phyloP scores from a whole-genome alignment of 2,797 vertebrate species.

The Scleropages formosus region DNA sequence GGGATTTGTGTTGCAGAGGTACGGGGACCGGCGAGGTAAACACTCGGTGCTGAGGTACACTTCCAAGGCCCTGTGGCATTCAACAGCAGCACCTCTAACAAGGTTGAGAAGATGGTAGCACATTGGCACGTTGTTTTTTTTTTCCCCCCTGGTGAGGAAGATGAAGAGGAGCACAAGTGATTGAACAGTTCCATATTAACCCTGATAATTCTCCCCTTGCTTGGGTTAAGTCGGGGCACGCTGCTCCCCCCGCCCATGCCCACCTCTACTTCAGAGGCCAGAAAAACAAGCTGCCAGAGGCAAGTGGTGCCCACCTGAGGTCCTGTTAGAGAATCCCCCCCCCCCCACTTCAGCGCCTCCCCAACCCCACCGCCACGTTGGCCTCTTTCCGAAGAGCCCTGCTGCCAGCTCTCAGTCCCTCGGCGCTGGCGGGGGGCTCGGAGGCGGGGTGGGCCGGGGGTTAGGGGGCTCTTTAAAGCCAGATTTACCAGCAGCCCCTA shows the following conservation, averaged over 20 bases:
- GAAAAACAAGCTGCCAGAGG: not conserved
- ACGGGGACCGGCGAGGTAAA: constrained; percentile 53
- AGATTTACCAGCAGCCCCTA: constrained; percentile 35
- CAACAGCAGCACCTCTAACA: not conserved
- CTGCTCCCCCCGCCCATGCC: no score
- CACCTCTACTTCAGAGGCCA: not conserved
- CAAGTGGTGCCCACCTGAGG: not conserved
- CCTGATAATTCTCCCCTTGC: constrained; percentile 11
- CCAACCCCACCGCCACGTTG: not conserved
- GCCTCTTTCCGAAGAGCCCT: not conserved
- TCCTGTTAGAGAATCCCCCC: not conserved
- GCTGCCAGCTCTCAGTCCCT: constrained; percentile 1
- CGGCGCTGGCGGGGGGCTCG: not conserved
- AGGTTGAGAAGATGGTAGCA: not conserved
- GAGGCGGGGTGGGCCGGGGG: constrained; percentile 19
- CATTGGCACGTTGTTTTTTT: not conserved
- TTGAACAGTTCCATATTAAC: not conserved
- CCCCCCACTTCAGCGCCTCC: not conserved
- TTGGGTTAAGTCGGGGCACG: not conserved
- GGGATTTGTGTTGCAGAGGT: not conserved
- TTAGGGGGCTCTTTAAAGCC: constrained; percentile 35
- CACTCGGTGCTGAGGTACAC: constrained; percentile 41
- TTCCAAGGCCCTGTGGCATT: not conserved
- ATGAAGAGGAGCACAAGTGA: not conserved
- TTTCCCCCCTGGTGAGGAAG: not conserved